A percentile compares a stretch with the other conserved stretches of the same genome.
phyloP scores from a whole-genome alignment of 2,113 vertebrate species.

The Ictidomys tridecemlineatus region DNA sequence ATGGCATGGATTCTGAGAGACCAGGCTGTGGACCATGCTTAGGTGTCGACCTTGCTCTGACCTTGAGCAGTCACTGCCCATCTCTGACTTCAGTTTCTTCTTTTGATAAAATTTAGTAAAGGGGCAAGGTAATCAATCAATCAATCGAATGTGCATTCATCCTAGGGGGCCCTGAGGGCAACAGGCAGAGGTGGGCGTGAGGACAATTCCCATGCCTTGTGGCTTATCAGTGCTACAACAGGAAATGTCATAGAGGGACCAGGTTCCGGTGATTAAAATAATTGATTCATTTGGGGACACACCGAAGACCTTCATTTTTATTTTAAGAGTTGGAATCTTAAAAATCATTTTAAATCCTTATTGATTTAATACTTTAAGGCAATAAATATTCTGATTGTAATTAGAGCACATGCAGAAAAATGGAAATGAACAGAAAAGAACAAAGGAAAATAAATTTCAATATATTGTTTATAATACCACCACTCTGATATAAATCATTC shows the following conservation, averaged over 20 bases:
- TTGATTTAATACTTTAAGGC: constrained; percentile 17
- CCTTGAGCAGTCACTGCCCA: fast-evolving
- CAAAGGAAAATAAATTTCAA: background rate
- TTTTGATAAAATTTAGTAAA: background rate
- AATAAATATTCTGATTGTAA: background rate
- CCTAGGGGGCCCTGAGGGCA: background rate
- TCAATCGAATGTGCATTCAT: background rate
- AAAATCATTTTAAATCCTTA: background rate
- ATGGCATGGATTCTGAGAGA: background rate
- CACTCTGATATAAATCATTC: background rate
- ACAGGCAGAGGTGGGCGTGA: background rate
- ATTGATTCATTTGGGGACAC: background rate
- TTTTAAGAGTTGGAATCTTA: background rate
- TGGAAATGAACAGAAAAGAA: background rate
- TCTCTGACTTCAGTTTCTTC: background rate
- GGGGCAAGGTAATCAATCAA: background rate
- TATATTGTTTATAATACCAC: background rate
- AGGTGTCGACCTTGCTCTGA: fast-evolving
- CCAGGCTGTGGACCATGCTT: fast-evolving
- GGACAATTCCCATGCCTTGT: background rate
- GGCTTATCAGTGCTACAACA: background rate
- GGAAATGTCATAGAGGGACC: background rate
- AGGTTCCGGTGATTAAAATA: background rate
- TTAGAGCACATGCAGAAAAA: background rate
- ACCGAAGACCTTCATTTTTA: background rate